Evolutionary conservation across 1,140 invertebrate species (phyloP).

Genomic region (Lordiphosa mommai): DNA sequence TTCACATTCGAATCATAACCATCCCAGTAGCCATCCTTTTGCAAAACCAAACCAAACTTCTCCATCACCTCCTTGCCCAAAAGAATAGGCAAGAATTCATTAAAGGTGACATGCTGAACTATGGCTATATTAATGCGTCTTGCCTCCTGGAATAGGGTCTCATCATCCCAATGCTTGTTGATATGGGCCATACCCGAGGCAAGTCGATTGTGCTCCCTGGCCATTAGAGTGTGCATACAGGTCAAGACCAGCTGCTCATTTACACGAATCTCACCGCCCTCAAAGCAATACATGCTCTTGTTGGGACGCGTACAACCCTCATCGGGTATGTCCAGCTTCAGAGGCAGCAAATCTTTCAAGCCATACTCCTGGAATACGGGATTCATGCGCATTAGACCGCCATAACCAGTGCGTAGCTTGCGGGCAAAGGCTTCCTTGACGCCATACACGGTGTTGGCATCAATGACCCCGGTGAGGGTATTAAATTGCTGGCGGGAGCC

Average conservation of each 20-base stretch:
- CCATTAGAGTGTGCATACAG: slow-evolving; percentile 94
- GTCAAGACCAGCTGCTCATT: slow-evolving; percentile 95
- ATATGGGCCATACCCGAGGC: slow-evolving; percentile 87
- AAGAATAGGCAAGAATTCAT: slow-evolving; percentile 96
- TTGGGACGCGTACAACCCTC: slow-evolving; percentile 95
- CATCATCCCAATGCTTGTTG: slow-evolving; percentile 97
- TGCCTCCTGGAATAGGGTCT: slow-evolving; percentile 95
- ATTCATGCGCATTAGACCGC: slow-evolving; percentile 91
- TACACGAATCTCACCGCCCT: slow-evolving; percentile 95
- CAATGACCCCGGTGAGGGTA: slow-evolving; percentile 88
- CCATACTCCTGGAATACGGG: slow-evolving; percentile 93
- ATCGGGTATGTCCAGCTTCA: slow-evolving; percentile 94
- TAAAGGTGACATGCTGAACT: slow-evolving; percentile 96
- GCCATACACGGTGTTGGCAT: slow-evolving; percentile 88
- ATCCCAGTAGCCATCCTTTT: slow-evolving; percentile 94
- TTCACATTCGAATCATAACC: slow-evolving; percentile 92
- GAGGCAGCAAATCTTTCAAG: slow-evolving; percentile 91
- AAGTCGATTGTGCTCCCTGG: slow-evolving; percentile 92
- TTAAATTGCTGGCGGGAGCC: slow-evolving; percentile 90
- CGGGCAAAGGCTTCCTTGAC: slow-evolving; percentile 88
- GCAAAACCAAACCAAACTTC: slow-evolving; percentile 91
- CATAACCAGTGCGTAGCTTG: slow-evolving; percentile 88
- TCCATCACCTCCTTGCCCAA: slow-evolving; percentile 96
- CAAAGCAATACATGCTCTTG: slow-evolving; percentile 93
- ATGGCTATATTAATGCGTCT: slow-evolving; percentile 93